Conservation (phyloP, 2,888 invertebrate genomes). For the Ametastegia equiseti region DNA sequence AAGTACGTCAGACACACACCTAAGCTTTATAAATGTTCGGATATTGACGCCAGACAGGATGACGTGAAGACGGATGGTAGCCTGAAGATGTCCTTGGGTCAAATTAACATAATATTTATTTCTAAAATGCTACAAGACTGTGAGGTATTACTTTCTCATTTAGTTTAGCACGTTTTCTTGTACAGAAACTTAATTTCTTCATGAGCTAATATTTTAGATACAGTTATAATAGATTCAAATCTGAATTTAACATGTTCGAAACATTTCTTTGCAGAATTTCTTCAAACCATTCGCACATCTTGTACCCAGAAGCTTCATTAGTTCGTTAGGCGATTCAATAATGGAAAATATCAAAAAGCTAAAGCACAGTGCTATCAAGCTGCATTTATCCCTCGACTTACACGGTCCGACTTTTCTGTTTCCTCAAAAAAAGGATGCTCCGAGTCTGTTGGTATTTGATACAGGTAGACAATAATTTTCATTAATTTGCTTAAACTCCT, state of each 20-base stretch:
- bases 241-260: neutral
- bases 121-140: slow-evolving; percentile 82
- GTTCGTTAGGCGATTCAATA: slow-evolving; percentile 57
- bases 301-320: slow-evolving; percentile 55
- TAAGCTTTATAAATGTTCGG: slow-evolving; percentile 77
- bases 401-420: slow-evolving; percentile 86
- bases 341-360: slow-evolving; percentile 75
- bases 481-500: no score
- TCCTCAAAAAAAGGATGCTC: slow-evolving; percentile 88
- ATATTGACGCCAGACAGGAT: slow-evolving; percentile 76
- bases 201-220: no score
- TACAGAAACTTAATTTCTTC: neutral
- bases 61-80: slow-evolving; percentile 83
- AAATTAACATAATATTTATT: slow-evolving; percentile 85
- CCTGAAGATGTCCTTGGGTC: slow-evolving; percentile 83
- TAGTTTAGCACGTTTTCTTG: neutral
- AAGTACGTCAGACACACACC: slow-evolving; percentile 86
- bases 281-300: slow-evolving; percentile 77
- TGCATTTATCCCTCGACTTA: slow-evolving; percentile 82
- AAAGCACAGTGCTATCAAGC: slow-evolving; percentile 77
- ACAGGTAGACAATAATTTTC: slow-evolving; percentile 77
- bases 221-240: no score
- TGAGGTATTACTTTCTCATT: slow-evolving; percentile 77
- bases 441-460: slow-evolving; percentile 86
- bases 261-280: slow-evolving; percentile 76